phyloP scores from a whole-genome alignment of 2,113 vertebrate genomes.

The Odobenus rosmarus region DNA sequence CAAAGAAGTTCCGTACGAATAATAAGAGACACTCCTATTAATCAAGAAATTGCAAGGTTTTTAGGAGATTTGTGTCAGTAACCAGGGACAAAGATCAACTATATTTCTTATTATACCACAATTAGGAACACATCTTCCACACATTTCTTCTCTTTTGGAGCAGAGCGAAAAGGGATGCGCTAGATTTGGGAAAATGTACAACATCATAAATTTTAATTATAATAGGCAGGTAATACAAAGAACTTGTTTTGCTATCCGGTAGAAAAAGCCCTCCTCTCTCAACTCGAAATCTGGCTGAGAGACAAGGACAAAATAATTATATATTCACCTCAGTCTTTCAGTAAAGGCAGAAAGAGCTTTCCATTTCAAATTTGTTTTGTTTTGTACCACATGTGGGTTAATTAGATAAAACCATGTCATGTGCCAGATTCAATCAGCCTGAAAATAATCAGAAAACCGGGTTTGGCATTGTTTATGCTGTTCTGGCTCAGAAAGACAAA shows the following conservation, averaged over 20 bases:
- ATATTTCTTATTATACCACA: background rate
- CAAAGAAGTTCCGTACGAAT: background rate
- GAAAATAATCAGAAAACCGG: slow-evolving; percentile 80
- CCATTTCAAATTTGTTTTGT: slow-evolving; percentile 82
- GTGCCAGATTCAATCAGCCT: slow-evolving; percentile 81
- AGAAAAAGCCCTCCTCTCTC: slow-evolving; percentile 45
- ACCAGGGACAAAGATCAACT: background rate
- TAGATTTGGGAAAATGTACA: slow-evolving; percentile 51
- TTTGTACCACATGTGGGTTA: slow-evolving; percentile 83
- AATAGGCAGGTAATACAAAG: slow-evolving; percentile 19
- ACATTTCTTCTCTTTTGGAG: background rate
- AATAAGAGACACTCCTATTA: background rate
- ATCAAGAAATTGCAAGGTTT: background rate
- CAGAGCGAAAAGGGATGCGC: background rate
- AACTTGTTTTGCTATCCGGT: slow-evolving; percentile 58
- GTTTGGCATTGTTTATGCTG: slow-evolving; percentile 77
- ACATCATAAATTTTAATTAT: slow-evolving; percentile 66
- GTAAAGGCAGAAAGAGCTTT: slow-evolving; percentile 75
- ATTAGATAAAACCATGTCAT: slow-evolving; percentile 83
- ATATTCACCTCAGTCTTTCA: slow-evolving; percentile 73
- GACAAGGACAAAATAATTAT: slow-evolving; percentile 77
- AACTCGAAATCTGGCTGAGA: slow-evolving; percentile 63
- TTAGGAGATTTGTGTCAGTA: background rate
- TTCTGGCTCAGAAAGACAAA: slow-evolving; percentile 74
- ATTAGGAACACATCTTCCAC: background rate